Percentiles rank a stretch among this genome's conserved stretches.
phyloP scores from a whole-genome alignment of 2,888 invertebrate genomes.

The Pachliopta kotzebuea region DNA sequence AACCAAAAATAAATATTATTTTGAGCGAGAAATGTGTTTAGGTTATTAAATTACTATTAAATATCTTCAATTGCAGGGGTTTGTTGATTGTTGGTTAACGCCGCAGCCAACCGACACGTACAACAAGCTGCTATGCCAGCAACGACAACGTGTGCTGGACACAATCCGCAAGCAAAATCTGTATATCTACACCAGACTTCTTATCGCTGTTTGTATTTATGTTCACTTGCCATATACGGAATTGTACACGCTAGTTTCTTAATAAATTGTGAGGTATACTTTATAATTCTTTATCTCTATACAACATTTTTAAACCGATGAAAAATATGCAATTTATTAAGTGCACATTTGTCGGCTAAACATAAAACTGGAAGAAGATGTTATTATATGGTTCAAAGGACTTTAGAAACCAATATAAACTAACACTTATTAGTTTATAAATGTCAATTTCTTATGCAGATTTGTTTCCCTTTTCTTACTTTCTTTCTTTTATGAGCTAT shows the following conservation, averaged over 20 bases:
- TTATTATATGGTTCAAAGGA: no score
- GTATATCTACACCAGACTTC: constrained; percentile 61
- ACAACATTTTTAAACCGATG: no score
- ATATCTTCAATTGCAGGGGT: constrained; percentile 50
- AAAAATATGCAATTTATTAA: no score
- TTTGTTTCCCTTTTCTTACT: no score
- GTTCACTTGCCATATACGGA: not conserved
- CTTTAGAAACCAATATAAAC: no score
- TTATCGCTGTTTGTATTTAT: constrained; percentile 55
- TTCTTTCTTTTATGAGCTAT: no score
- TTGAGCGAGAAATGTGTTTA: not conserved
- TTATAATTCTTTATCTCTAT: no score
- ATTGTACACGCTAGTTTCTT: not conserved
- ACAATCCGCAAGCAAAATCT: constrained; percentile 51
- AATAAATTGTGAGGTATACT: no score
- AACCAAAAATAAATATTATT: not conserved
- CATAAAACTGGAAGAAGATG: no score
- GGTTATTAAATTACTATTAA: not conserved
- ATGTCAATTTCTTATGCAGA: no score
- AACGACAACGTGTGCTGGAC: constrained; percentile 57
- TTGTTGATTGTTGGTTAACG: constrained; percentile 65
- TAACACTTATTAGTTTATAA: no score
- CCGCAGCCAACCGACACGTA: constrained; percentile 49
- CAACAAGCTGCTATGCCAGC: constrained; percentile 58
- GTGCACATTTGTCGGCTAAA: no score